A percentile compares a stretch with the other conserved stretches of the same genome.
Evolutionary conservation across 2,113 vertebrate genomes (phyloP).

Genomic region (Chrysochloris asiatica): DNA sequence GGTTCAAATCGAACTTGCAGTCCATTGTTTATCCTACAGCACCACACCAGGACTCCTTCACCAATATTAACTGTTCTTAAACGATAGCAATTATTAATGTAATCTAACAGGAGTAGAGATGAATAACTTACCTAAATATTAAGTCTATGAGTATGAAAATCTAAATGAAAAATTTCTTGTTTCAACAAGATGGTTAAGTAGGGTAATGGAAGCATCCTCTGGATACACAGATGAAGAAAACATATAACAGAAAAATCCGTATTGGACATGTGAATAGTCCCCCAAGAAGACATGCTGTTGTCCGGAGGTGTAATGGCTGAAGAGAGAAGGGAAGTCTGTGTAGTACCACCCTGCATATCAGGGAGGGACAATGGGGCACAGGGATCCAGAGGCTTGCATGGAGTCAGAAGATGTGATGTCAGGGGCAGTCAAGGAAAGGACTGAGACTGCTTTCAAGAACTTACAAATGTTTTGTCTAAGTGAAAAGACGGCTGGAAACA

Average conservation of each 20-base stretch:
- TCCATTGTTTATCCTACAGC: too few relatives aligned
- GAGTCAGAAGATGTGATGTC: not conserved
- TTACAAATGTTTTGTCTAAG: not conserved
- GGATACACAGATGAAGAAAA: not conserved
- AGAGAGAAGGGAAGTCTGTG: not conserved
- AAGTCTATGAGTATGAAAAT: not conserved
- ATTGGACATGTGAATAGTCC: not conserved
- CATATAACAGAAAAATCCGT: not conserved
- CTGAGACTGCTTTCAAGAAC: not conserved
- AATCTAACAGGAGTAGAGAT: not conserved
- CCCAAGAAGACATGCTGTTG: not conserved
- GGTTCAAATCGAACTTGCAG: too few relatives aligned
- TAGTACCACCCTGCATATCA: not conserved
- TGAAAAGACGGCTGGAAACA: not conserved
- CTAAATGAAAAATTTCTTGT: not conserved
- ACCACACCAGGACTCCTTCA: too few relatives aligned
- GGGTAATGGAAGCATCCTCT: not conserved
- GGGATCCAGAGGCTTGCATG: not conserved
- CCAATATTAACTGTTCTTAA: not conserved
- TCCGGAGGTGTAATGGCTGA: not conserved
- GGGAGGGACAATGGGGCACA: not conserved
- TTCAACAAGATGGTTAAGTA: not conserved
- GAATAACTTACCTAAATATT: not conserved
- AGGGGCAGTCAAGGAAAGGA: not conserved
- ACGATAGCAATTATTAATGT: not conserved